phyloP scores from a whole-genome alignment of 2,113 vertebrate species.

The Rousettus leschenaultii region DNA sequence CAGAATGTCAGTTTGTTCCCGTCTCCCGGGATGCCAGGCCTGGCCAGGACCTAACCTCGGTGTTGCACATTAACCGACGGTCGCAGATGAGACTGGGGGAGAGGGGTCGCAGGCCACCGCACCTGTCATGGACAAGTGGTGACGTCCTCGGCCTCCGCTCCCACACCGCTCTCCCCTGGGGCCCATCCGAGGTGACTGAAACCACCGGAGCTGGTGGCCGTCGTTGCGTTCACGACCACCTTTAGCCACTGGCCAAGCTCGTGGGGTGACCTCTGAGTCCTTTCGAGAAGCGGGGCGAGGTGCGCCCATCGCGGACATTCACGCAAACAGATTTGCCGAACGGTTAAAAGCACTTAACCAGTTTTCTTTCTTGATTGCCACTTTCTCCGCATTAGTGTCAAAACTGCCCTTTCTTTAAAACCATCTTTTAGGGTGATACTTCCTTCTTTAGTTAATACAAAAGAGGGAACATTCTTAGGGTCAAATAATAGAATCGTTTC shows the following conservation, averaged over 20 bases:
- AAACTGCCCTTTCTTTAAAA: background rate
- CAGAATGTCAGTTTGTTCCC: background rate
- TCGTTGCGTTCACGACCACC: background rate
- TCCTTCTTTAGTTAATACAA: background rate
- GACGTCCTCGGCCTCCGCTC: too few relatives aligned
- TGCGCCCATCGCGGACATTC: background rate
- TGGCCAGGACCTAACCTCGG: background rate
- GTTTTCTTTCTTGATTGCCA: background rate
- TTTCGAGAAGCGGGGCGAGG: background rate
- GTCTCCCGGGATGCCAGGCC: background rate
- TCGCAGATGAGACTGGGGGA: background rate
- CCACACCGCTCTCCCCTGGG: background rate
- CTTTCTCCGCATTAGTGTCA: background rate
- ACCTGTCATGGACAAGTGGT: too few relatives aligned
- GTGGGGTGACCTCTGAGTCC: background rate
- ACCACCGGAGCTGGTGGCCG: background rate
- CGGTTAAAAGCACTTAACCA: background rate
- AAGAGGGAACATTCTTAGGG: background rate
- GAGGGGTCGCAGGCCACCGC: background rate
- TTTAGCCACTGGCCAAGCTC: background rate
- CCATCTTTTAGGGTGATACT: background rate
- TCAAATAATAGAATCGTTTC: conserved; percentile 18
- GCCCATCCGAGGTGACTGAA: background rate
- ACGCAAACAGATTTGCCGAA: background rate
- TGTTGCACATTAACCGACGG: background rate